Conservation (phyloP, 2,797 vertebrate species). For the Poecilia wingei region DNA sequence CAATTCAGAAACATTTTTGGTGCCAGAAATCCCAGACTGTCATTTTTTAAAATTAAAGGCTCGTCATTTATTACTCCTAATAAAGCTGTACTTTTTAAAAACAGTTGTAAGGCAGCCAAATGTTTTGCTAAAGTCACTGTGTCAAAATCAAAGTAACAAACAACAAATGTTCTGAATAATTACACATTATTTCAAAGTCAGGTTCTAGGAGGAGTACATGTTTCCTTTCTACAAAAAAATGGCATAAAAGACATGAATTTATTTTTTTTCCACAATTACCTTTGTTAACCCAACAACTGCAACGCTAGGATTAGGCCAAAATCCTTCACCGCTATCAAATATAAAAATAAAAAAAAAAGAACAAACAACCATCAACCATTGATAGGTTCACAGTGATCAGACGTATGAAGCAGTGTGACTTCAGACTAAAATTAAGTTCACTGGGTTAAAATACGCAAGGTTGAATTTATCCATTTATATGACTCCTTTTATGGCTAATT, state of each 20-base stretch:
- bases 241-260: neutral
- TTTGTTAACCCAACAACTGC: slow-evolving; percentile 22
- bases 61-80: neutral
- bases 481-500: slow-evolving; percentile 79
- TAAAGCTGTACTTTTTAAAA: neutral
- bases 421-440: slow-evolving; percentile 78
- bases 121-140: neutral
- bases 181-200: neutral
- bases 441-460: slow-evolving; percentile 70
- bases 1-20: neutral
- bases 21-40: neutral
- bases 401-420: slow-evolving; percentile 71
- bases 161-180: neutral
- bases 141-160: neutral
- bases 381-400: slow-evolving; percentile 50
- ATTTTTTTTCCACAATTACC: neutral
- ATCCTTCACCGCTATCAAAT: slow-evolving; percentile 30
- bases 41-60: neutral
- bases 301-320: slow-evolving; percentile 38
- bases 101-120: neutral
- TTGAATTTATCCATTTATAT: slow-evolving; percentile 77
- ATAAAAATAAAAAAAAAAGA: neutral
- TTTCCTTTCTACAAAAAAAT: neutral
- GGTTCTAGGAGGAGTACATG: neutral
- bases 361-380: neutral